Evolutionary conservation across 1,140 invertebrate genomes (phyloP), one percentile per base, ranked within the genome.

Genomic region (Drosophila trapezifrons): DNA sequence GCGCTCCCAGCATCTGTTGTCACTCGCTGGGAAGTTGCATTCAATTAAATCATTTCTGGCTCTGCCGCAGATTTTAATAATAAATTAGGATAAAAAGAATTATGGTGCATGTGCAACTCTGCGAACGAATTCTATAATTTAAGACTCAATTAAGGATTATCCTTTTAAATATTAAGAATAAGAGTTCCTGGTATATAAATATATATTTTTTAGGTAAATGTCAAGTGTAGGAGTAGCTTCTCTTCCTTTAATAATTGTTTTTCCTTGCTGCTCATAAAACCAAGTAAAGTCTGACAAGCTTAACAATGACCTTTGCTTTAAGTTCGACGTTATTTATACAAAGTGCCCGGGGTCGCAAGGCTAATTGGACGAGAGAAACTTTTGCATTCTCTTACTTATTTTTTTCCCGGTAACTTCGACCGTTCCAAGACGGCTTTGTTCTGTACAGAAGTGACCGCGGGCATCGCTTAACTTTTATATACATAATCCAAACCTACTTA

Each of bases 291-390:
- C 32, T 18, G 32, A 37, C 37, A 37, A 22, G 15, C 60, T 22
- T 10, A 43, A 1, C n/a, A 25, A 10, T 69, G 47, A 52, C 46
- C 62, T 54, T 71, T 58, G 13, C 32, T 22, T 57, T 20, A 27
- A 49, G 35, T 35, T 72, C 9, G 17, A 40, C 29, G 20, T 42
- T 42, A 32, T 32, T 25, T 29, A 65, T 12, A 69, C 46, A 52
- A 54, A 69, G 20, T 49, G 40, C 67, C 40, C 35, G 51, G 18
- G 65, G 65, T 66, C 42, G 40, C 15, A 6, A 4, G 18, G 47
- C 46, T 69, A 70, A 70, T 70, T 69, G 65, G 65, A 69, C 66
- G 60, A 43, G 60, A 18, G 22, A 65, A 69, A 69, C 37, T 69
- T 69, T 69, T 46, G 22, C 32, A 46, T 38, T 55, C 40, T 56